These are phyloP conservation scores for Pempheris klunzingeri DNA, from an alignment of 2,797 vertebrate genomes.

Conservation along the genomic window DNA sequence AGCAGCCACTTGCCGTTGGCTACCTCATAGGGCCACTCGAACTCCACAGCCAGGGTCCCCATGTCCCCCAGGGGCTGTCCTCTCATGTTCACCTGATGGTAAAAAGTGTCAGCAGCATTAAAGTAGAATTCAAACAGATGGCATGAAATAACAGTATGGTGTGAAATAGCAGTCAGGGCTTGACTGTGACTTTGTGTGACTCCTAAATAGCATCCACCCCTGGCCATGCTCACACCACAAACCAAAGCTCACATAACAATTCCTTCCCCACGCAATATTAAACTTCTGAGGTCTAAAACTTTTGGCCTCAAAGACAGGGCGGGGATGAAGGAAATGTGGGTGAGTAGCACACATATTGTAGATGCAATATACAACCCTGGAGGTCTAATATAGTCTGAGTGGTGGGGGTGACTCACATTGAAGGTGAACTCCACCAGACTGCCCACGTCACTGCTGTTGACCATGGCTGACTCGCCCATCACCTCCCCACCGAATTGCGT, in stretches of 20 bases:
- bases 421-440: conserved; percentile 91
- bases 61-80: conserved; percentile 85
- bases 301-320: conserved; percentile 64
- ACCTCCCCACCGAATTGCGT: conserved; percentile 91
- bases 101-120: background rate
- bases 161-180: conserved; percentile 26
- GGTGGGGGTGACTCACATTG: conserved; percentile 84
- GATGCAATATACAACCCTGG: conserved; percentile 49
- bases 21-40: conserved; percentile 93
- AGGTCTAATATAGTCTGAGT: conserved; percentile 51
- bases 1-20: conserved; percentile 95
- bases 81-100: conserved; percentile 82
- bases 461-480: conserved; percentile 94
- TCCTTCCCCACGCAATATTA: conserved; percentile 58
- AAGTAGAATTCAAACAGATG: conserved; percentile 25
- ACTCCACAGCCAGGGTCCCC: conserved; percentile 90
- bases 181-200: conserved; percentile 26
- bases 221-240: conserved; percentile 58
- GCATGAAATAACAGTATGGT: conserved; percentile 27
- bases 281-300: conserved; percentile 49
- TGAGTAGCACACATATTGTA: conserved; percentile 38
- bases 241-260: conserved; percentile 66
- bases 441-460: conserved; percentile 89
- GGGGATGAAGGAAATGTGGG: conserved; percentile 63
- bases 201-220: conserved; percentile 66